Percentiles rank a stretch among this genome's conserved stretches.
phyloP scores from a whole-genome alignment of 2,888 invertebrate genomes.

The Heliconius hortense region DNA sequence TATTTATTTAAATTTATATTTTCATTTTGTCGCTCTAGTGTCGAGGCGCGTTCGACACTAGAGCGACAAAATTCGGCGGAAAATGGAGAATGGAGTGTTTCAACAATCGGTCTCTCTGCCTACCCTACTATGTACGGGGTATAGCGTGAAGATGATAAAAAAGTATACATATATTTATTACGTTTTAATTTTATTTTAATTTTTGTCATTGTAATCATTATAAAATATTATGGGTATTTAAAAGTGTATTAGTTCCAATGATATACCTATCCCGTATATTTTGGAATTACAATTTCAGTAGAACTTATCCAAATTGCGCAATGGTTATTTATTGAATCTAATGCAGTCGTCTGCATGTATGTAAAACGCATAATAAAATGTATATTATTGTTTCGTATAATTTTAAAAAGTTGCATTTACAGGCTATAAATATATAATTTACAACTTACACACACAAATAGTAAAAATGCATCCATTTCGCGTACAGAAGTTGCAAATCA shows the following conservation, averaged over 20 bases:
- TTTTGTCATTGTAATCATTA: too few species aligned
- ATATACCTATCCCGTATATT: background rate
- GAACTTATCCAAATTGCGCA: background rate
- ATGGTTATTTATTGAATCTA: background rate
- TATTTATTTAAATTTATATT: background rate
- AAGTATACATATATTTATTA: too few species aligned
- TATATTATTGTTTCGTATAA: background rate
- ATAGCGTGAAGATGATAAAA: too few species aligned
- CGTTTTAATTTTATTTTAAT: too few species aligned
- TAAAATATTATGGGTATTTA: background rate
- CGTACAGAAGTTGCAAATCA: conserved; percentile 78
- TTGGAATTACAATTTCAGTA: background rate
- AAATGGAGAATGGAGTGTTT: background rate
- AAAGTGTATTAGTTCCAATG: background rate
- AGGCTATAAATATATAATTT: conserved; percentile 35
- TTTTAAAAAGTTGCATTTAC: conserved; percentile 6
- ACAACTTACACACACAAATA: conserved; percentile 44
- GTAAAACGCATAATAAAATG: background rate
- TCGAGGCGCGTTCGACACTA: too few species aligned
- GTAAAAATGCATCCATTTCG: conserved; percentile 59
- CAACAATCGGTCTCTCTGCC: background rate
- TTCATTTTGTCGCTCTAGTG: background rate
- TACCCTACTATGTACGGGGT: background rate
- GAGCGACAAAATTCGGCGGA: too few species aligned
- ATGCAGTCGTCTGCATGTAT: background rate